Base-by-base conservation (phyloP, 1,140 invertebrate genomes). In the Pinna nobilis region DNA sequence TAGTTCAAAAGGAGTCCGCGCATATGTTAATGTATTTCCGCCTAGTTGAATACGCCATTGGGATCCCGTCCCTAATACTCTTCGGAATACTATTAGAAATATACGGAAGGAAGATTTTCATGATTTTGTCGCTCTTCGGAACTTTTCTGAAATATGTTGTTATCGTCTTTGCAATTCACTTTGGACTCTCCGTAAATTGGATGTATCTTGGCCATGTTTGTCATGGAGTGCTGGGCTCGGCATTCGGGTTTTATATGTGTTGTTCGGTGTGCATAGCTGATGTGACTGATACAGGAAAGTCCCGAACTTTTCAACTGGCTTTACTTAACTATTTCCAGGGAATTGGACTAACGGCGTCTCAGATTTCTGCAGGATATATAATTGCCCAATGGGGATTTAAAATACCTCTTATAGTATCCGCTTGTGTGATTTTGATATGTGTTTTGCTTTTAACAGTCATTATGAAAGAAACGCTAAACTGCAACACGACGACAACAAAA, bases 321-420 rank as follows among this genome's bases (percentile, higher is more conserved):
- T 35, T 59, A 15, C 28, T 59, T 2, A 30, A 59, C 28, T 20
- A 35, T 13, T 59, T 35, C 15, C 15, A 30, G 18, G 55, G 55
- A n/a, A 6, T 59, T 13, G 55, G 32, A 33, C 37, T 33, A 0
- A 20, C 30, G 23, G 9, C 37, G 32, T 15, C 30, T 9, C 55
- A 59, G 18, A 5, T 59, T 2, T 59, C 55, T 4, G 37, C 55
- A 0, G 55, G 55, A 18, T 59, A 59, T n/a, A 59, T 59, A 33
- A 59, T 59, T 1, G 23, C 33, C 7, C 37, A 59, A 15, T n/a
- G 33, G 9, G 55, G 55, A 0, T 59, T 33, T 11, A 13, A 18
- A 18, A 35, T 59, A n/a, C 55, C 55, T 35, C 37, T 30, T 35
- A n/a, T 59, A 35, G 55, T 59, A n/a, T 32, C 55, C n/a, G 32